Base-by-base conservation (phyloP, 1,140 invertebrate species). In the Pachypeltis micranthus region DNA sequence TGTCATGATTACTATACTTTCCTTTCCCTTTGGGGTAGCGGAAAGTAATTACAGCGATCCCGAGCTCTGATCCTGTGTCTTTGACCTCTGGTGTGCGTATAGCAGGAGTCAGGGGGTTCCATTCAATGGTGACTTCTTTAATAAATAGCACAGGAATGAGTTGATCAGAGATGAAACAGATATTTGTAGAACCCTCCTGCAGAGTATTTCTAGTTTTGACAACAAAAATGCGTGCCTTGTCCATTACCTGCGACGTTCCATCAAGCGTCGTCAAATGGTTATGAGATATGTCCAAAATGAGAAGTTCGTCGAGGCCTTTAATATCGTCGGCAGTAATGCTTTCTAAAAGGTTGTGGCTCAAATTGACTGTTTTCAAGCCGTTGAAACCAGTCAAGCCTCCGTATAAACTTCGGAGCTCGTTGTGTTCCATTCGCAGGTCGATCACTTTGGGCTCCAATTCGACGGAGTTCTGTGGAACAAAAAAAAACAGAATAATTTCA, bases 211-310 rank as follows among this genome's bases (percentile, higher is more conserved):
- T n/a, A n/a, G n/a, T n/a, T n/a, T n/a, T n/a, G n/a, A n/a, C n/a
- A n/a, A n/a, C n/a, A n/a, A n/a, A n/a, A n/a, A n/a, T n/a, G n/a
- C n/a, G n/a, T n/a, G n/a, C n/a, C n/a, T n/a, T n/a, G n/a, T n/a
- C n/a, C n/a, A n/a, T n/a, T 75, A 90, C 88, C 81, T 87, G 86
- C 62, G 87, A 87, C 29, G 85, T 85, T 74, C 87, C 85, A 71
- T 88, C 85, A 19, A 91, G 76, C 2, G 86, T 85, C 16, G 80
- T 81, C 12, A 91, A 76, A 56, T 83, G 78, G 72, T 91, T 91
- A 69, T 85, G 76, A 0, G 87, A 90, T 16, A 91, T 75, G 72
- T 91, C 87, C 3, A 91, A 75, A 19, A 85, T 73, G 66, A 80
- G 80, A 10, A 91, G 74, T 28, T 81, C 79, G 59, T 85, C 83